Base-by-base conservation (phyloP, 2,888 invertebrate species). In the Drosophila peninsularis region DNA sequence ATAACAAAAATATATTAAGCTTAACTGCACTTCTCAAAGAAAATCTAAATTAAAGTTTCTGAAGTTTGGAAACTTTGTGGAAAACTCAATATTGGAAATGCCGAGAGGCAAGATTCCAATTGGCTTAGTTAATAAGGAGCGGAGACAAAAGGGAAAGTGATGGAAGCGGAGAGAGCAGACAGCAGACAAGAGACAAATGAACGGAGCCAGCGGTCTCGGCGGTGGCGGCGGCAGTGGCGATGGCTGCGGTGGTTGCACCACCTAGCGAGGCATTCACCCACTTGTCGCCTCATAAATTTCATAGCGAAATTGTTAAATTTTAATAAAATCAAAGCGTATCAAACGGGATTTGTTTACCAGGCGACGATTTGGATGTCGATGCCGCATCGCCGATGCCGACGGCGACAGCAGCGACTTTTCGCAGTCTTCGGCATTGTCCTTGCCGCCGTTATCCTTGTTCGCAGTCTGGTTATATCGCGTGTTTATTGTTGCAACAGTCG, bases 281-380 rank as follows among this genome's bases (percentile, higher is more conserved):
- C 63, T 58, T 69, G 74, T 60, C 54, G 71, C 54, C 77, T 78
- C 85, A 85, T 85, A 85, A 85, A 85, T 85, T 85, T 86, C 81
- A 83, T 75, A 81, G 87, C 56, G 74, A 83, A 83, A 84, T 85
- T 84, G 89, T 89, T 85, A 88, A 85, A 89, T 81, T 84, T 85
- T 85, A 89, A 89, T 89, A 85, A 85, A 85, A 85, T 85, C 85
- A 88, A 85, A 87, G 89, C 85, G 85, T 85, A 89, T 87, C 89
- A 87, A 89, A 89, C 84, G 72, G 84, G 89, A 85, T 85, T 85
- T 86, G 85, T 79, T 88, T 79, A 79, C 85, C 84, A 79, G 79
- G 73, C 89, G 78, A 83, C 81, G 70, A 53, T 69, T 60, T 41
- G 56, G 45, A 24, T 60, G 34, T 9, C 36, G 37, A 7, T 37